A percentile compares a stretch with the other conserved stretches of the same genome.
Conservation (phyloP, 2,113 vertebrate genomes). For the Aphelocoma coerulescens region DNA sequence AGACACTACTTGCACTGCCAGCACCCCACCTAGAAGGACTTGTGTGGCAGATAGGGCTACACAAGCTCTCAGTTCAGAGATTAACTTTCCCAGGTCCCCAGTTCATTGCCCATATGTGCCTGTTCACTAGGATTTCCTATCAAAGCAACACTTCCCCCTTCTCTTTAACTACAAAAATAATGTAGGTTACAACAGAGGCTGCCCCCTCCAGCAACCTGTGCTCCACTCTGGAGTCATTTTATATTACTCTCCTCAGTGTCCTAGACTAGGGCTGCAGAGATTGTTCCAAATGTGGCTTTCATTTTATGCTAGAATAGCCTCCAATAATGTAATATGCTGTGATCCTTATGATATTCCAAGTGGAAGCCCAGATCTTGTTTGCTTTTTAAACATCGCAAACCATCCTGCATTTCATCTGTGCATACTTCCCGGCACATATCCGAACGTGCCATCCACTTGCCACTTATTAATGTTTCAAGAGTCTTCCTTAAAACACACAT, state of each 20-base stretch:
- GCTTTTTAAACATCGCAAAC: not conserved
- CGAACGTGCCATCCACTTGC: not conserved
- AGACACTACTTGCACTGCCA: not conserved
- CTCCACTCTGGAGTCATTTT: conserved; percentile 16
- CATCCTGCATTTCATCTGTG: not conserved
- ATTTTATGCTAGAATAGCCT: conserved; percentile 21
- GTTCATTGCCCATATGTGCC: not conserved
- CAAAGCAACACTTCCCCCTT: not conserved
- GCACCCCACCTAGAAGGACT: not conserved
- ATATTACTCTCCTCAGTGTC: not conserved
- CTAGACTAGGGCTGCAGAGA: not conserved
- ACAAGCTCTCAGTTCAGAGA: not conserved
- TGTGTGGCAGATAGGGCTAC: not conserved
- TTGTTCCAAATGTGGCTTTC: conserved; percentile 5
- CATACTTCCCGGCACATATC: not conserved
- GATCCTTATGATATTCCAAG: not conserved
- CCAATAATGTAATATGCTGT: not conserved
- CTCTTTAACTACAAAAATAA: not conserved
- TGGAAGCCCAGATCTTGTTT: not conserved
- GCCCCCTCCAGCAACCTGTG: not conserved
- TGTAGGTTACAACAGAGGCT: not conserved
- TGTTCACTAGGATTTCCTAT: not conserved
- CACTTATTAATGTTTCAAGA: conserved; percentile 38
- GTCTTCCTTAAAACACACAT: conserved; percentile 34
- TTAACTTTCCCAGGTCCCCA: not conserved